Evolutionary conservation across 2,797 vertebrate species (phyloP).

Genomic region (Neosilurus mollespiculum): DNA sequence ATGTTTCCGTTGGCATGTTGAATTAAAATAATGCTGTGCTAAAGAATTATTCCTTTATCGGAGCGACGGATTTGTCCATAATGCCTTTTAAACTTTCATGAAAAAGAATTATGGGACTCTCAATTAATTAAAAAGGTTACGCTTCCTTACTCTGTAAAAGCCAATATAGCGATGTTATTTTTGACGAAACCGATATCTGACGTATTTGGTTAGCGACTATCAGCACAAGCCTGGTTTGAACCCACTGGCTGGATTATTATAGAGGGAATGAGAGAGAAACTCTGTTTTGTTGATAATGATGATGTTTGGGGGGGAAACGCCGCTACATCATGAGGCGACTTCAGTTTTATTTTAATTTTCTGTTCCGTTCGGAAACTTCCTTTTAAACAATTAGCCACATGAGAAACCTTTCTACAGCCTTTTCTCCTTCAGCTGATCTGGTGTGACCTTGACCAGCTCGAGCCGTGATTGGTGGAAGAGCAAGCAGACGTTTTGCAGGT

Average conservation of each 20-base stretch:
- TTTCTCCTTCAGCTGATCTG: slow-evolving; percentile 22
- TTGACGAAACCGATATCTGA: background rate
- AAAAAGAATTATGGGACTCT: background rate
- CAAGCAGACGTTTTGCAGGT: slow-evolving; percentile 19
- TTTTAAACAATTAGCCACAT: slow-evolving; percentile 15
- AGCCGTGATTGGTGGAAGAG: background rate
- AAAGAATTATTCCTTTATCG: background rate
- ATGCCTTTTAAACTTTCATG: background rate
- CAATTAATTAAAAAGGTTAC: background rate
- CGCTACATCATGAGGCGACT: background rate
- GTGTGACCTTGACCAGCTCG: background rate
- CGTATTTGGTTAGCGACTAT: background rate
- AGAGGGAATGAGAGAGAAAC: slow-evolving; percentile 6
- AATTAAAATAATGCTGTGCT: background rate
- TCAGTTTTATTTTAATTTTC: background rate
- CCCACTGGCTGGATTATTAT: background rate
- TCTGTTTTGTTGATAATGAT: background rate
- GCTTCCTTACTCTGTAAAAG: background rate
- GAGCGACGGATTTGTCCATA: background rate
- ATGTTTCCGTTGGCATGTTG: background rate
- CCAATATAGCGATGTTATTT: background rate
- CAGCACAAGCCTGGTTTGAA: background rate
- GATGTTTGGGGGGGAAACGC: background rate
- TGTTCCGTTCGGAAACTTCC: slow-evolving; percentile 21
- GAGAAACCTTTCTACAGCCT: slow-evolving; percentile 30